Conservation (phyloP, 2,888 invertebrate genomes). For the Watsonalla binaria region DNA sequence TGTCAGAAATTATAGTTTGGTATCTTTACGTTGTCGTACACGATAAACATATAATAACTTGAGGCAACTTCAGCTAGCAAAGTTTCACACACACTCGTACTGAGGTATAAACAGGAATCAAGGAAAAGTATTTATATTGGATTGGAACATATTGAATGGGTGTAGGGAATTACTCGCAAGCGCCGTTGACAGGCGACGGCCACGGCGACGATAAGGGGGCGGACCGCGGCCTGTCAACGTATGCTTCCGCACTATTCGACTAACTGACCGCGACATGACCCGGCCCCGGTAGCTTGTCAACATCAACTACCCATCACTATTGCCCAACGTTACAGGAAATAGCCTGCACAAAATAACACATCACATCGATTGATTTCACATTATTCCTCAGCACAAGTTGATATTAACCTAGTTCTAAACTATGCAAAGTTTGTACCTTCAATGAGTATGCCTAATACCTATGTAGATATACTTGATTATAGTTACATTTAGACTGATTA, state of each 20-base stretch:
- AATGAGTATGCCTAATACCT: too few species aligned
- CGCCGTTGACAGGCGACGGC: slow-evolving; percentile 32
- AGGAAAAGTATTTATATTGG: background rate
- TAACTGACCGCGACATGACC: slow-evolving; percentile 51
- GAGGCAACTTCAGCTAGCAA: too few species aligned
- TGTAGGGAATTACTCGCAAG: slow-evolving; percentile 29
- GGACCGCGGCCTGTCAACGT: slow-evolving; percentile 49
- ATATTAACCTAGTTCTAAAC: too few species aligned
- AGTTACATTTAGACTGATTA: too few species aligned
- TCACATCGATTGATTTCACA: background rate
- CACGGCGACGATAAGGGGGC: slow-evolving; percentile 22
- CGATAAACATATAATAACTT: too few species aligned
- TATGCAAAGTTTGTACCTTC: too few species aligned
- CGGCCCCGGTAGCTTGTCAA: slow-evolving; percentile 33
- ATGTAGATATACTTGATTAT: too few species aligned
- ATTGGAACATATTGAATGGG: slow-evolving; percentile 34
- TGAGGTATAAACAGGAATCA: background rate
- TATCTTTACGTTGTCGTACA: too few species aligned
- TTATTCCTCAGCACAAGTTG: too few species aligned
- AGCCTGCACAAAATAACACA: background rate
- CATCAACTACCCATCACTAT: slow-evolving; percentile 16
- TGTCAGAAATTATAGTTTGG: too few species aligned
- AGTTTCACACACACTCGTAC: background rate
- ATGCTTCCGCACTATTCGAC: slow-evolving; percentile 56
- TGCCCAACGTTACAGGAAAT: slow-evolving; percentile 8